Evolutionary conservation across 2,888 invertebrate species (phyloP).

Genomic region (Idaea straminata): DNA sequence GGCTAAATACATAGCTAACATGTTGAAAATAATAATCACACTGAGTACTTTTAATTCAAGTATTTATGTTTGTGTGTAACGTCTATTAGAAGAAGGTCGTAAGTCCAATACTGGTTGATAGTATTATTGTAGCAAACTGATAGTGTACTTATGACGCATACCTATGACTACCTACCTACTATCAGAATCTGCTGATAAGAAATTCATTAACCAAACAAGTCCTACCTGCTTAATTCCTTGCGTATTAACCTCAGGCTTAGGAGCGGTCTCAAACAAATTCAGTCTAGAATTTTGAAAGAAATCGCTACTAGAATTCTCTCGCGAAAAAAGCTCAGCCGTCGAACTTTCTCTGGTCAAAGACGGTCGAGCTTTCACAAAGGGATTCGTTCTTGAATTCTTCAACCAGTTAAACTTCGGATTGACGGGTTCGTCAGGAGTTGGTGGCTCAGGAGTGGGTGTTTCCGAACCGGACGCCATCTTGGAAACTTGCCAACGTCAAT

Average conservation of each 20-base stretch:
- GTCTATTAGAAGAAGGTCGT: too few species aligned
- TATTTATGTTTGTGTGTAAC: too few species aligned
- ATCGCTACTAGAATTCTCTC: slow-evolving; percentile 66
- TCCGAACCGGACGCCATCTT: slow-evolving; percentile 26
- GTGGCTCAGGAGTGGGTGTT: slow-evolving; percentile 44
- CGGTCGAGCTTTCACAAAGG: slow-evolving; percentile 64
- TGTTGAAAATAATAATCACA: too few species aligned
- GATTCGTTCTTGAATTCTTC: slow-evolving; percentile 61
- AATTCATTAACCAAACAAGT: neutral
- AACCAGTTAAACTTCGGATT: slow-evolving; percentile 65
- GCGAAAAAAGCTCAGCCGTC: slow-evolving; percentile 61
- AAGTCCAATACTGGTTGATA: too few species aligned
- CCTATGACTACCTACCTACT: too few species aligned
- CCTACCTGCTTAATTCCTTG: slow-evolving; percentile 57
- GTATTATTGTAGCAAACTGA: too few species aligned
- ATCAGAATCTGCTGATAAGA: neutral
- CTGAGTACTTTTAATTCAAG: too few species aligned
- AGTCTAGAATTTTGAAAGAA: slow-evolving; percentile 70
- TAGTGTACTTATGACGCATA: too few species aligned
- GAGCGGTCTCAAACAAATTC: slow-evolving; percentile 68
- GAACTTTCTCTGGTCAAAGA: slow-evolving; percentile 68
- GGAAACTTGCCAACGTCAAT: neutral
- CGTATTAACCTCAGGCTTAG: slow-evolving; percentile 56
- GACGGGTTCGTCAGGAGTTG: slow-evolving; percentile 48
- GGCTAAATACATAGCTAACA: too few species aligned